Evolutionary conservation across 2,113 vertebrate species (phyloP).

Genomic region (Sapajus apella): DNA sequence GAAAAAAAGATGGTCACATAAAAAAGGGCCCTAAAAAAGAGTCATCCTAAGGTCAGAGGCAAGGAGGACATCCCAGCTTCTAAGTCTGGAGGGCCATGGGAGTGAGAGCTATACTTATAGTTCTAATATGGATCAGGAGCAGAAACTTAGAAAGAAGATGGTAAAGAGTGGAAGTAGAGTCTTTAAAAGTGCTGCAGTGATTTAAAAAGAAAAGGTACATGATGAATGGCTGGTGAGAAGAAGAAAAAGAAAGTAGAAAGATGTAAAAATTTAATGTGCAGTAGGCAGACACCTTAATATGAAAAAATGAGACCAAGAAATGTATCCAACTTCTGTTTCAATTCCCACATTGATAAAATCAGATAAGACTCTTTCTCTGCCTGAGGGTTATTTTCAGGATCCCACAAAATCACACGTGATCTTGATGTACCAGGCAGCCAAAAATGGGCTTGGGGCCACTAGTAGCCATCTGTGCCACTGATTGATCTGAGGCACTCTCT

Average conservation of each 20-base stretch:
- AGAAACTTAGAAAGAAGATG: background rate
- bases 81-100: background rate
- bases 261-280: background rate
- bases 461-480: too few relatives aligned
- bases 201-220: background rate
- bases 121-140: background rate
- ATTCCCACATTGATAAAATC: background rate
- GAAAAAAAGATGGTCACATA: background rate
- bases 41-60: background rate
- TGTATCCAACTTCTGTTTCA: background rate
- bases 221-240: background rate
- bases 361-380: background rate
- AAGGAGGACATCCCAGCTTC: background rate
- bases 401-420: background rate
- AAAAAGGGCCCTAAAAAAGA: background rate
- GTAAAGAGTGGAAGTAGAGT: background rate
- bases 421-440: background rate
- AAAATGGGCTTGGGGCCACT: accelerated
- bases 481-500: background rate
- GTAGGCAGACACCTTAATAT: background rate
- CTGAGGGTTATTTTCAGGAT: background rate
- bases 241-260: background rate
- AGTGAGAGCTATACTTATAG: background rate
- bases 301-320: background rate
- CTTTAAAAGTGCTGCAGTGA: background rate